A percentile compares a stretch with the other conserved stretches of the same genome.
phyloP scores from a whole-genome alignment of 2,888 invertebrate species.

The Noctua janthe region DNA sequence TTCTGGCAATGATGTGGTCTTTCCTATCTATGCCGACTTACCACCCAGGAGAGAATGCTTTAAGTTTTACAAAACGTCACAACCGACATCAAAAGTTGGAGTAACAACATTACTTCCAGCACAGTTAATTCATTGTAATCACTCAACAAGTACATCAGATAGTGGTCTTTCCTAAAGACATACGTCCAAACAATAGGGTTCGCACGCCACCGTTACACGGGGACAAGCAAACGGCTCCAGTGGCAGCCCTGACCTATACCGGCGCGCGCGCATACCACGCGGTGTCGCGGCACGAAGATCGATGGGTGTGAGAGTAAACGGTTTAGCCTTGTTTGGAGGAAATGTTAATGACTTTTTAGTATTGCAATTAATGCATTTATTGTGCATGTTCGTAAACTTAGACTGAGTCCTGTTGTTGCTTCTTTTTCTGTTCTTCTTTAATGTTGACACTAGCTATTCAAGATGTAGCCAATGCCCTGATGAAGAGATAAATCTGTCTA shows the following conservation, averaged over 20 bases:
- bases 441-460: background rate
- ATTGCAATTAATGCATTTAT: conserved; percentile 19
- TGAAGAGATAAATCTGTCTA: background rate
- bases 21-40: background rate
- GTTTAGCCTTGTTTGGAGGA: conserved; percentile 43
- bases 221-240: conserved; percentile 58
- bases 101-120: conserved; percentile 13
- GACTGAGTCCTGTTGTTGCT: background rate
- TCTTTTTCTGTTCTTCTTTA: background rate
- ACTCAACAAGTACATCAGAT: conserved; percentile 57
- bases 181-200: conserved; percentile 70
- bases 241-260: conserved; percentile 72
- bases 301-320: conserved; percentile 49
- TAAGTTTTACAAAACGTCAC: background rate
- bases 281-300: conserved; percentile 28
- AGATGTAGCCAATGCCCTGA: background rate
- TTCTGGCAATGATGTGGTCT: background rate
- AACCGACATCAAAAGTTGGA: conserved; percentile 9
- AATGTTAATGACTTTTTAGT: conserved; percentile 27
- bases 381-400: background rate
- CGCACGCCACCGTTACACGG: conserved; percentile 71
- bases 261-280: conserved; percentile 49
- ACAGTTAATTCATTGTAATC: conserved; percentile 56
- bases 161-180: conserved; percentile 36
- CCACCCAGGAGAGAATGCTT: background rate